phyloP scores from a whole-genome alignment of 2,888 invertebrate species.

The Cheilosia vulpina region DNA sequence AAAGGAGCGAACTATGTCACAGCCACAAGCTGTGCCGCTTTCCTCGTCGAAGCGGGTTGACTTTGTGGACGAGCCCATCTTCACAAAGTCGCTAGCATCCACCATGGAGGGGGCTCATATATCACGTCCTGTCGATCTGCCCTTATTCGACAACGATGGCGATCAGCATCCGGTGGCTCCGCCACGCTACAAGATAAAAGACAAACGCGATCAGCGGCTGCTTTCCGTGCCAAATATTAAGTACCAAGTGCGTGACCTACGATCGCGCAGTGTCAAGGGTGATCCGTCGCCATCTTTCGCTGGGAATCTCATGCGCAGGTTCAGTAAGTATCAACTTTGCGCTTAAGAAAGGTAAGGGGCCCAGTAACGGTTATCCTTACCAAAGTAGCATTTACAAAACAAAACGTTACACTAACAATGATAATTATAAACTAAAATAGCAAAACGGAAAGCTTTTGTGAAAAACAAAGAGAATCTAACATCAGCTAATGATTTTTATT shows the following conservation, averaged over 20 bases:
- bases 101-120: constrained; percentile 79
- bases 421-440: constrained; percentile 43
- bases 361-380: constrained; percentile 31
- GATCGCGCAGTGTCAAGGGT: constrained; percentile 80
- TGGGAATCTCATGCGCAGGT: constrained; percentile 91
- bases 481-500: constrained; percentile 32
- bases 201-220: constrained; percentile 87
- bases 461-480: constrained; percentile 47
- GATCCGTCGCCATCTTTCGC: constrained; percentile 86
- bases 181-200: constrained; percentile 85
- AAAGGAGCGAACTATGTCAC: constrained; percentile 77
- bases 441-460: constrained; percentile 75
- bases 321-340: constrained; percentile 91
- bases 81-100: constrained; percentile 76
- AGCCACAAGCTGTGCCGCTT: constrained; percentile 77
- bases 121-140: constrained; percentile 87
- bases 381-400: neutral
- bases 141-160: constrained; percentile 84
- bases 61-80: constrained; percentile 79
- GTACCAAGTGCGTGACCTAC: constrained; percentile 84
- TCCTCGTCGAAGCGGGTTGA: constrained; percentile 80
- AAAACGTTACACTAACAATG: constrained; percentile 20
- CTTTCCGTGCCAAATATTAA: constrained; percentile 92
- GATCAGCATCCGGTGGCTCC: constrained; percentile 85
- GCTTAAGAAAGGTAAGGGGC: constrained; percentile 46